These are phyloP conservation scores for Oxyscelio sp. DNA, from an alignment of 2,888 invertebrate species.

Conservation along the genomic window DNA sequence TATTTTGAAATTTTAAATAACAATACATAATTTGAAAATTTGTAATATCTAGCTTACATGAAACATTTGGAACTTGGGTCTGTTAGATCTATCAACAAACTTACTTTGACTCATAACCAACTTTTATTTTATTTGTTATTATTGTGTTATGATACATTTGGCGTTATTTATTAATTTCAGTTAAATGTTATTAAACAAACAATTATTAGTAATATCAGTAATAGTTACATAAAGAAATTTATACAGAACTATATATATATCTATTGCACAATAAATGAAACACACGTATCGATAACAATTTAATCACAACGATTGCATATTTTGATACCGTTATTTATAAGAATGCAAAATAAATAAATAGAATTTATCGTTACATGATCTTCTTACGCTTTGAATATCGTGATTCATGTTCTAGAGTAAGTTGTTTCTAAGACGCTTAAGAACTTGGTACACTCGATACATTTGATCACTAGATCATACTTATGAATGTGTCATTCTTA, in stretches of 20 bases:
- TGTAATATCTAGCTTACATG: too few relatives aligned
- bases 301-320: conserved; percentile 7
- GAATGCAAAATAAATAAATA: conserved; percentile 24
- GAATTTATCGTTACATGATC: conserved; percentile 31
- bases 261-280: not conserved
- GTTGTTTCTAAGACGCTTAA: conserved; percentile 64
- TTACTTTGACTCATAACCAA: too few relatives aligned
- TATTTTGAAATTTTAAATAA: too few relatives aligned
- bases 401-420: conserved; percentile 42
- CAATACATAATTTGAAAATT: too few relatives aligned
- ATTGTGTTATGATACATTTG: too few relatives aligned
- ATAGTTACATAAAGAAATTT: too few relatives aligned
- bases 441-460: conserved; percentile 63
- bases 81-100: too few relatives aligned
- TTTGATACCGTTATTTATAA: conserved; percentile 32
- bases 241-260: too few relatives aligned
- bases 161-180: too few relatives aligned
- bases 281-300: not conserved
- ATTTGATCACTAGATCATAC: conserved; percentile 66
- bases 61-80: too few relatives aligned
- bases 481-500: conserved; percentile 75
- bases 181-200: too few relatives aligned
- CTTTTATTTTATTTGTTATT: too few relatives aligned
- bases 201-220: not conserved
- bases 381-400: conserved; percentile 42